A percentile compares a stretch with the other conserved stretches of the same genome.
Evolutionary conservation across 2,797 vertebrate species (phyloP).

Genomic region (Rhinoraja longicauda): DNA sequence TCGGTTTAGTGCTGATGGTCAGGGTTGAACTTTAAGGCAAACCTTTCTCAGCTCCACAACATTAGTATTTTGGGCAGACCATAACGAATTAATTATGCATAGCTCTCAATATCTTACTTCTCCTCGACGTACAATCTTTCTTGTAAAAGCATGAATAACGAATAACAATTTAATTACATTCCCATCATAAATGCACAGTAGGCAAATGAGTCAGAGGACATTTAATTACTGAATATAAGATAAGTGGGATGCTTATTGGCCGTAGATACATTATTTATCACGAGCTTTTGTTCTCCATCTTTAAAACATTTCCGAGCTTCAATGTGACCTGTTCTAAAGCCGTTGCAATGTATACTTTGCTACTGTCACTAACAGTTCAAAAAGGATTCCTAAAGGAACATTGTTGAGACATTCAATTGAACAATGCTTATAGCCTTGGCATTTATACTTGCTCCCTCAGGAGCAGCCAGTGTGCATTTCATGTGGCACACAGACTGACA

Average conservation of each 20-base stretch:
- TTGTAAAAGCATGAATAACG: not conserved
- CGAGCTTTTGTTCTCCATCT: not conserved
- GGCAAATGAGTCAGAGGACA: not conserved
- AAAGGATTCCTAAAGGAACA: not conserved
- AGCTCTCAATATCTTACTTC: not conserved
- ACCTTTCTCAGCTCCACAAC: not conserved
- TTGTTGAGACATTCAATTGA: not conserved
- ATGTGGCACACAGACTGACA: not conserved
- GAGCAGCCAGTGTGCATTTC: not conserved
- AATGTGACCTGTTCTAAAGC: not conserved
- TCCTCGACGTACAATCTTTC: not conserved
- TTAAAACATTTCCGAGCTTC: conserved; percentile 14
- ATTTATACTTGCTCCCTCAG: not conserved
- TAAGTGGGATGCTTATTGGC: conserved; percentile 3
- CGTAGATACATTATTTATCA: conserved; percentile 17
- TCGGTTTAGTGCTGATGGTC: not conserved
- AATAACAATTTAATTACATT: conserved; percentile 21
- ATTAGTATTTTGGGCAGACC: not conserved
- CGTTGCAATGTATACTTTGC: conserved; percentile 1
- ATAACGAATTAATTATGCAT: not conserved
- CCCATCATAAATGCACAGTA: not conserved
- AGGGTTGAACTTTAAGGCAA: not conserved
- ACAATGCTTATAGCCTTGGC: not conserved
- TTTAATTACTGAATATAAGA: not conserved
- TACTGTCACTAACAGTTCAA: conserved; percentile 4